phyloP scores from a whole-genome alignment of 2,888 invertebrate species.

The Leuctra nigra region DNA sequence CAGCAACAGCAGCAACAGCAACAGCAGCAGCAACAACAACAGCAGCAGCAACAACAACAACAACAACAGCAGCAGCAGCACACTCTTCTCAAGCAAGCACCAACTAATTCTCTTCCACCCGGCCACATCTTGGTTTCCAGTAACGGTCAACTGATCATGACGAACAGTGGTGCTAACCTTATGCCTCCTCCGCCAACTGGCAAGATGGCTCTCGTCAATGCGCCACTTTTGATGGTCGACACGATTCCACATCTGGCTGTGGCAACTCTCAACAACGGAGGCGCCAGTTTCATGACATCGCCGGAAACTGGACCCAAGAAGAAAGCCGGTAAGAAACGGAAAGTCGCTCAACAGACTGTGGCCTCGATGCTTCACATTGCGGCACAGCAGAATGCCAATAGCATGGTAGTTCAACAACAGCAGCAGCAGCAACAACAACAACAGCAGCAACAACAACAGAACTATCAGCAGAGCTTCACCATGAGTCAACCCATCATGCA shows the following conservation, averaged over 20 bases:
- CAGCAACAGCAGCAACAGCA: constrained; percentile 46
- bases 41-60: constrained; percentile 47
- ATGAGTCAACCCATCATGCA: constrained; percentile 63
- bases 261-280: constrained; percentile 49
- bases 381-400: constrained; percentile 30
- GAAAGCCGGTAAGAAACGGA: constrained; percentile 63
- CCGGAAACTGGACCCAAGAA: constrained; percentile 35
- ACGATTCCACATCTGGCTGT: constrained; percentile 59
- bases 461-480: constrained; percentile 56
- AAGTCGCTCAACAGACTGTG: constrained; percentile 59
- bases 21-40: constrained; percentile 44
- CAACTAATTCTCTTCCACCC: constrained; percentile 43
- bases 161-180: constrained; percentile 38
- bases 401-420: constrained; percentile 32
- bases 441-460: constrained; percentile 45
- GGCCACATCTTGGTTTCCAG: constrained; percentile 71
- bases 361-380: constrained; percentile 46
- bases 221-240: constrained; percentile 69
- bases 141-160: constrained; percentile 66
- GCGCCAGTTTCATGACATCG: constrained; percentile 22
- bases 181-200: constrained; percentile 51
- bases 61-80: constrained; percentile 21
- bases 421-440: constrained; percentile 47
- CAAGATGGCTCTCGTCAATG: constrained; percentile 74
- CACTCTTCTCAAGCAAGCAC: constrained; percentile 16